A percentile compares a stretch with the other conserved stretches of the same genome.
Evolutionary conservation across 2,888 invertebrate genomes (phyloP).

Genomic region (Campoplex capitator): DNA sequence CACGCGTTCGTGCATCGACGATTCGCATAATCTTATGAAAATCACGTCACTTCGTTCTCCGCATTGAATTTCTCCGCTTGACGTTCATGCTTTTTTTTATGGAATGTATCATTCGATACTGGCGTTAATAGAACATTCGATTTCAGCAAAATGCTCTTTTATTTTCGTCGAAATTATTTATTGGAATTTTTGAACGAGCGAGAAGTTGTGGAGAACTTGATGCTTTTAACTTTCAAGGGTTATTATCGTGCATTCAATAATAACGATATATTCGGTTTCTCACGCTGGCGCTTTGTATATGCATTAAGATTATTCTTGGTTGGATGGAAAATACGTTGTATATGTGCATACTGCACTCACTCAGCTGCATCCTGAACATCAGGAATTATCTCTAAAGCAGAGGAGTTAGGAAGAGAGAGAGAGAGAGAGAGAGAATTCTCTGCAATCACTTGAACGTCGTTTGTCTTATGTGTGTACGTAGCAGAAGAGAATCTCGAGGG

Average conservation of each 20-base stretch:
- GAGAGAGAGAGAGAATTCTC: constrained; percentile 13
- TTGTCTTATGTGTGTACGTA: constrained; percentile 9
- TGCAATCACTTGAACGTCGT: constrained; percentile 33
- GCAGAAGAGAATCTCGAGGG: not conserved
- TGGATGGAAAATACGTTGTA: constrained; percentile 2
- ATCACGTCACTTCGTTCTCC: too few species aligned
- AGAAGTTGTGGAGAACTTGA: not conserved
- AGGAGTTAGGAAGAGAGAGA: constrained; percentile 1
- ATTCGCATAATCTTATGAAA: too few species aligned
- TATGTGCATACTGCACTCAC: constrained; percentile 10
- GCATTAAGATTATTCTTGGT: constrained; percentile 6
- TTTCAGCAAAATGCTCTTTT: not conserved
- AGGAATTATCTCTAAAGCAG: constrained; percentile 17
- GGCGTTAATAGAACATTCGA: not conserved
- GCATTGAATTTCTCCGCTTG: too few species aligned
- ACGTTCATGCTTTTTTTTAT: too few species aligned
- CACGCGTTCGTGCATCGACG: too few species aligned
- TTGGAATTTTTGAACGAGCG: not conserved
- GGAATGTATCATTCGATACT: not conserved
- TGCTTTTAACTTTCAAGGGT: not conserved
- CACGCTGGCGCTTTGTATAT: constrained; percentile 24
- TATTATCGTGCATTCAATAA: not conserved
- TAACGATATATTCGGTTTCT: constrained; percentile 7
- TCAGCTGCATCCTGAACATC: constrained; percentile 26
- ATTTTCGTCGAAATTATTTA: not conserved